A percentile compares a stretch with the other conserved stretches of the same genome.
phyloP scores from a whole-genome alignment of 1,140 invertebrate genomes.

The Goniozus legneri region DNA sequence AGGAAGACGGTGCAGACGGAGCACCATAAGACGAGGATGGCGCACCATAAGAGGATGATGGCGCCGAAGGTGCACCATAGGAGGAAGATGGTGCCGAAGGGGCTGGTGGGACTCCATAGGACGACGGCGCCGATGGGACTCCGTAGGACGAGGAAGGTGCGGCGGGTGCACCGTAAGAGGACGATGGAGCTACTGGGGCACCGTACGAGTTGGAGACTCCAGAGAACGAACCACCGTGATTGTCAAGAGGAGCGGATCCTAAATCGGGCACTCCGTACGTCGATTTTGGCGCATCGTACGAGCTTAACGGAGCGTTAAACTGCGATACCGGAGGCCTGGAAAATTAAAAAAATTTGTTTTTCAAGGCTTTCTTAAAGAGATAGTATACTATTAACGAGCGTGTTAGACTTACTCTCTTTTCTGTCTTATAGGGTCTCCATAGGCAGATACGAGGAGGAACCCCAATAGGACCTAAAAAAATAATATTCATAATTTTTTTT shows the following conservation, averaged over 20 bases:
- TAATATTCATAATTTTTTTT: too few relatives aligned
- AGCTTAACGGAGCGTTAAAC: conserved; percentile 5
- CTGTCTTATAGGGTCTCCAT: conserved; percentile 43
- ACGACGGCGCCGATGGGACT: conserved; percentile 11
- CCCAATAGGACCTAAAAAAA: conserved; percentile 51
- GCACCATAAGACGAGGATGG: conserved; percentile 12
- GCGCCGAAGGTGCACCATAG: conserved; percentile 6
- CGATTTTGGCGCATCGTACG: neutral
- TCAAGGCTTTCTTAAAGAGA: neutral
- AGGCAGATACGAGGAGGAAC: conserved; percentile 37
- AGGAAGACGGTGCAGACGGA: conserved; percentile 6
- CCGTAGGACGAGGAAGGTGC: conserved; percentile 2
- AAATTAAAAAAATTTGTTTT: neutral
- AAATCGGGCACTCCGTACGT: neutral
- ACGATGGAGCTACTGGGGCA: neutral
- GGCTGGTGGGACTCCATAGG: conserved; percentile 21
- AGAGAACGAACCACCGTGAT: neutral
- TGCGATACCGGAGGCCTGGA: conserved; percentile 5
- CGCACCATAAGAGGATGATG: conserved; percentile 20
- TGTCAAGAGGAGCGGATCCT: neutral
- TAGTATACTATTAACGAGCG: conserved; percentile 1
- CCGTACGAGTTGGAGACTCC: conserved; percentile 1
- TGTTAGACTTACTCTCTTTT: conserved; percentile 49
- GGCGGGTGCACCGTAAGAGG: conserved; percentile 15
- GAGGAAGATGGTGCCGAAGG: conserved; percentile 6